These are phyloP conservation scores for Drosophila bocki DNA, from an alignment of 1,140 invertebrate genomes.

Conservation along the genomic window DNA sequence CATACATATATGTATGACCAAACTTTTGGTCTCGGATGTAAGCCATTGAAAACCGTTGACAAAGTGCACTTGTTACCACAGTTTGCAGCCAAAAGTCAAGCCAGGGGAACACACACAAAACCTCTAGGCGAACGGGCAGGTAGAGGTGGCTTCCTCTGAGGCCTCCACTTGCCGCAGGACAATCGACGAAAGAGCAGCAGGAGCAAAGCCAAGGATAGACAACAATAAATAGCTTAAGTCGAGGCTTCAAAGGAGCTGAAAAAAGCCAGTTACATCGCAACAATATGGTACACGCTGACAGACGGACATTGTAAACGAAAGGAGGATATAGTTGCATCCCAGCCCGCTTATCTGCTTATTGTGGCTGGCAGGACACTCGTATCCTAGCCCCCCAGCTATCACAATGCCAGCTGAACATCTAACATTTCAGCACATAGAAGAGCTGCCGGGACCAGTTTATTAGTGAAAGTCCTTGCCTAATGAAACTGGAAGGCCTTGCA, in stretches of 20 bases:
- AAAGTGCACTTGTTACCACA: constrained; percentile 10
- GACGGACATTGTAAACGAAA: background rate
- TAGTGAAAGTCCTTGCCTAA: background rate
- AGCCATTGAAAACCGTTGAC: constrained; percentile 15
- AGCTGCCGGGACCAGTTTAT: background rate
- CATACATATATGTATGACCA: background rate
- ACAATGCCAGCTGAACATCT: background rate
- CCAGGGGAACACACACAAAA: background rate
- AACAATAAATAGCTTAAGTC: constrained; percentile 30
- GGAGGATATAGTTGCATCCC: constrained; percentile 5
- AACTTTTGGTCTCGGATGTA: constrained; percentile 9
- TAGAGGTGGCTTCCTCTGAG: background rate
- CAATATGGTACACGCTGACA: background rate
- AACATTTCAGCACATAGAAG: background rate
- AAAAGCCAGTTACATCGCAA: constrained; percentile 4
- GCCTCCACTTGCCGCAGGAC: constrained; percentile 1
- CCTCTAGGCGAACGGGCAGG: background rate
- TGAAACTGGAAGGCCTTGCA: background rate
- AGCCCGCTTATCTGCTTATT: background rate
- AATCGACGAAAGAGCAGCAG: constrained; percentile 15
- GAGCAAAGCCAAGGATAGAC: constrained; percentile 17
- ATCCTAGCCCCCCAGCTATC: background rate
- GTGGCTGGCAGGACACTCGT: background rate
- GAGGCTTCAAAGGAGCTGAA: constrained; percentile 4
- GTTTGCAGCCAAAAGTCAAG: constrained; percentile 10